Conservation (phyloP, 2,797 vertebrate genomes). For the Muraenolepis orangiensis region DNA sequence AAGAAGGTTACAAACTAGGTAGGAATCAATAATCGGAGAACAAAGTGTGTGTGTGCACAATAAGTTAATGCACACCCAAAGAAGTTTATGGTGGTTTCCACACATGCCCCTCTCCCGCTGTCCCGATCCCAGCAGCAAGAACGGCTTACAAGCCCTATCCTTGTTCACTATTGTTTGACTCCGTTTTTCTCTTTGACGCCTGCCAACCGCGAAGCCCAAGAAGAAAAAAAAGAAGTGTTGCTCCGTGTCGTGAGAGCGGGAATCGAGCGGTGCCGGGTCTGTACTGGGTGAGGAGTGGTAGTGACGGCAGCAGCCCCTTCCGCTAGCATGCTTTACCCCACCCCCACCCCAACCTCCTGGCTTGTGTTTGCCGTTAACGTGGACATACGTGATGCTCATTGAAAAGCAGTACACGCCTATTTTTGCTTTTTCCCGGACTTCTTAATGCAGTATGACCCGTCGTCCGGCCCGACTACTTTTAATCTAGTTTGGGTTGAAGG, state of each 20-base stretch:
- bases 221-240: conserved; percentile 83
- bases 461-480: neutral
- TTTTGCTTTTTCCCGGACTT: neutral
- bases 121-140: neutral
- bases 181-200: conserved; percentile 27
- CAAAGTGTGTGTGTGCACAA: neutral
- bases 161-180: conserved; percentile 17
- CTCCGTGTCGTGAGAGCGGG: conserved; percentile 73
- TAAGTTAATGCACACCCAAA: neutral
- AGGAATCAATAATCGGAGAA: neutral
- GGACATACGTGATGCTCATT: neutral
- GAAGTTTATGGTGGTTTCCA: neutral
- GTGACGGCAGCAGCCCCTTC: neutral
- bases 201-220: conserved; percentile 69
- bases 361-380: neutral
- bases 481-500: neutral
- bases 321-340: neutral
- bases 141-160: neutral
- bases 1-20: neutral
- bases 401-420: neutral
- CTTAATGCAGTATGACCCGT: neutral
- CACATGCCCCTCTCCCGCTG: neutral
- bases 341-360: neutral
- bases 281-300: conserved; percentile 68
- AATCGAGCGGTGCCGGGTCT: conserved; percentile 27